Conservation (phyloP, 1,140 invertebrate genomes). For the Lepidurus apus region DNA sequence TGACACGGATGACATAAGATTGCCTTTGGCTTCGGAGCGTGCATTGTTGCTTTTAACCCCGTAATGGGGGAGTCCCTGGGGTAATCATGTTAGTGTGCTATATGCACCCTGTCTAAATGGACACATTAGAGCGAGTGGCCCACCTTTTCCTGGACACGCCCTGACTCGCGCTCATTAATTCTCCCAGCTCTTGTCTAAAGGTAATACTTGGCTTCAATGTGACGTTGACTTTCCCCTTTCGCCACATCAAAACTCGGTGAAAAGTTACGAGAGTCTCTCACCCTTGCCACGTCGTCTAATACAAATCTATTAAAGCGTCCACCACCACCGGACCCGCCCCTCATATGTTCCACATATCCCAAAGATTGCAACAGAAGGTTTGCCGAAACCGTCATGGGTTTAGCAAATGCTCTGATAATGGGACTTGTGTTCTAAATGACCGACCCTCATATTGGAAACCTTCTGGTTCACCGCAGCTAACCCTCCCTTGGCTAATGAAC, state of each 20-base stretch:
- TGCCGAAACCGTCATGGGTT: neutral
- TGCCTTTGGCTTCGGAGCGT: neutral
- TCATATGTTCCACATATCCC: neutral
- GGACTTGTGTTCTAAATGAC: neutral
- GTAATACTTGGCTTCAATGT: neutral
- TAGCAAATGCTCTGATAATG: neutral
- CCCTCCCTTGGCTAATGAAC: neutral
- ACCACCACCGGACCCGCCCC: neutral
- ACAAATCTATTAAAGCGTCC: neutral
- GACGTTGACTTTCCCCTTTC: neutral
- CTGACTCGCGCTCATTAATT: slow-evolving; percentile 15
- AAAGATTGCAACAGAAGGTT: neutral
- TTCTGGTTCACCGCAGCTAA: neutral
- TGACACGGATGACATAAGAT: slow-evolving; percentile 14
- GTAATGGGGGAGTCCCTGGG: slow-evolving; percentile 17
- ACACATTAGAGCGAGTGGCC: slow-evolving; percentile 17
- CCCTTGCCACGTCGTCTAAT: neutral
- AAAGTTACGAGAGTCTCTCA: neutral
- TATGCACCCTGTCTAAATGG: slow-evolving; percentile 14
- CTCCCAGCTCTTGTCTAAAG: neutral
- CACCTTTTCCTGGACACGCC: slow-evolving; percentile 14
- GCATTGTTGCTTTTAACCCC: neutral
- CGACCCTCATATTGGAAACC: neutral
- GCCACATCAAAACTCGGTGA: neutral
- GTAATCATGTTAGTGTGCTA: slow-evolving; percentile 19